phyloP scores from a whole-genome alignment of 2,113 vertebrate species.

The Sitta europaea region DNA sequence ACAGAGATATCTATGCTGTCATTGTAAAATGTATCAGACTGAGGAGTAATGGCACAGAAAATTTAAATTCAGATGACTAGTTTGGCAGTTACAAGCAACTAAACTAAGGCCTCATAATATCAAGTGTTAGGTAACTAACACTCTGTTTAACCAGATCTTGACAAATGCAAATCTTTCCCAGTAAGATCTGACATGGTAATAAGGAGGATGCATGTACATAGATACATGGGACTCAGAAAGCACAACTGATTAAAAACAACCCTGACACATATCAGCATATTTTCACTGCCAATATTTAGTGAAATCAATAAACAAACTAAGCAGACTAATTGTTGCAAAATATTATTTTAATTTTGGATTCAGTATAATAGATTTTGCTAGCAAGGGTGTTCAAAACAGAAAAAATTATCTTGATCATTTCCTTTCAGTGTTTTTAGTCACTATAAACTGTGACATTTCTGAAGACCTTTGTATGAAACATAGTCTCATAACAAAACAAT shows the following conservation, averaged over 20 bases:
- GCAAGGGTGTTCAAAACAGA: not conserved
- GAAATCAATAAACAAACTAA: not conserved
- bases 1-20: not conserved
- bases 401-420: not conserved
- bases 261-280: not conserved
- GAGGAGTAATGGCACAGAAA: not conserved
- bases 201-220: not conserved
- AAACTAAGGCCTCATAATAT: not conserved
- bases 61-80: not conserved
- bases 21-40: not conserved
- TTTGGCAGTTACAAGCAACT: not conserved
- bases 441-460: not conserved
- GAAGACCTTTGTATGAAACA: not conserved
- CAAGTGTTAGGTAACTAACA: not conserved
- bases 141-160: not conserved
- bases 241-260: not conserved
- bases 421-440: not conserved
- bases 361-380: not conserved
- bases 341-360: constrained; percentile 1
- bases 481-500: not conserved
- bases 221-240: not conserved
- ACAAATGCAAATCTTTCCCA: not conserved
- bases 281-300: not conserved
- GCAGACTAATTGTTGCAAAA: not conserved
- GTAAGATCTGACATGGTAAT: not conserved